Evolutionary conservation across 2,888 invertebrate species (phyloP).

Genomic region (Lutraria lutraria): DNA sequence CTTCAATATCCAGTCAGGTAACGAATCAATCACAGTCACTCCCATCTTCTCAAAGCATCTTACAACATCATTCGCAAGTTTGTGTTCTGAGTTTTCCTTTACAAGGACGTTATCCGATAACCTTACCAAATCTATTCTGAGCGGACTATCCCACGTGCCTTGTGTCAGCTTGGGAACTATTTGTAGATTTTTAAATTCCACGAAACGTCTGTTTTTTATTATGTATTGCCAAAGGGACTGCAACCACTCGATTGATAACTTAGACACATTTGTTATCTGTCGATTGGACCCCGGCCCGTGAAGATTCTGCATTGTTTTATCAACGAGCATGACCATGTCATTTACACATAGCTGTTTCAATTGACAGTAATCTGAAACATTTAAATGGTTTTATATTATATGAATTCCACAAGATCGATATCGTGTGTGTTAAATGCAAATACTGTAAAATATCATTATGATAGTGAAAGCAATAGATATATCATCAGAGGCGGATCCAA

Average conservation of each 20-base stretch:
- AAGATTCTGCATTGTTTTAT: neutral
- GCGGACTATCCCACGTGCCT: neutral
- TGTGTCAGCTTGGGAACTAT: neutral
- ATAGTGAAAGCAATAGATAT: too few relatives aligned
- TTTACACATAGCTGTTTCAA: neutral
- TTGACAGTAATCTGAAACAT: constrained; percentile 10
- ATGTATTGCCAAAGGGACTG: constrained; percentile 19
- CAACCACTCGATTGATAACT: constrained; percentile 20
- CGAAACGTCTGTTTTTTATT: neutral
- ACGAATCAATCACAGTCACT: neutral
- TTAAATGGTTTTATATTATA: neutral
- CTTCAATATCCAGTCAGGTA: constrained; percentile 17
- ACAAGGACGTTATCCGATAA: constrained; percentile 19
- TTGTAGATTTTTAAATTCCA: neutral
- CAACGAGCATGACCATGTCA: neutral
- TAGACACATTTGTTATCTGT: neutral
- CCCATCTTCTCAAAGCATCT: constrained; percentile 28
- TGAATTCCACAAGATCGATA: too few relatives aligned
- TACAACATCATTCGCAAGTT: neutral
- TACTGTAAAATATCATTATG: too few relatives aligned
- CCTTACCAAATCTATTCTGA: constrained; percentile 1
- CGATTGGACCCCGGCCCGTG: neutral
- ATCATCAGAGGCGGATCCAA: too few relatives aligned
- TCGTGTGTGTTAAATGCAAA: too few relatives aligned
- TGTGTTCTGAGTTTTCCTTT: neutral